Evolutionary conservation across 2,113 vertebrate species (phyloP).

Genomic region (Nerophis lumbriciformis): DNA sequence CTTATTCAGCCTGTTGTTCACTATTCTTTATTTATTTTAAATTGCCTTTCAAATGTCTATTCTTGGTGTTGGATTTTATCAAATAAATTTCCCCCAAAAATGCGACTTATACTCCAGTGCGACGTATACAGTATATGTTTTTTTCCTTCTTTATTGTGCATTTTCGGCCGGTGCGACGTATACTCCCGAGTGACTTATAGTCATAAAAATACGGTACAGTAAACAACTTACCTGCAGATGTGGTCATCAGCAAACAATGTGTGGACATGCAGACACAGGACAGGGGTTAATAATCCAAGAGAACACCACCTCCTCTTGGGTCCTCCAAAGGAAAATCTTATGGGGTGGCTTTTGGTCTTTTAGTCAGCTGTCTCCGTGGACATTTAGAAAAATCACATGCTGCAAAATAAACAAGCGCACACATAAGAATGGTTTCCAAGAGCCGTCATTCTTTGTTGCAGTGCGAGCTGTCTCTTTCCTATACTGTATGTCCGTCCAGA

Average conservation of each 20-base stretch:
- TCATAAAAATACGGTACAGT: too few relatives aligned
- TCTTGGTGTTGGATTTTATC: too few relatives aligned
- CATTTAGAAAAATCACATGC: slow-evolving; percentile 65
- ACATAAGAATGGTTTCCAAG: neutral
- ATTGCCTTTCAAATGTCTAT: too few relatives aligned
- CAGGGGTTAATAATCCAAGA: slow-evolving; percentile 39
- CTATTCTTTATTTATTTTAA: too few relatives aligned
- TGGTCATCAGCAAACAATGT: slow-evolving; percentile 53
- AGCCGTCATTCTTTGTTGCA: neutral
- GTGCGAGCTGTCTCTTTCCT: too few relatives aligned
- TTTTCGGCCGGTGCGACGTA: too few relatives aligned
- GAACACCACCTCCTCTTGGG: slow-evolving; percentile 34
- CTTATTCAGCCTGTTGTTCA: too few relatives aligned
- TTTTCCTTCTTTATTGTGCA: too few relatives aligned
- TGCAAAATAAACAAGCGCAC: slow-evolving; percentile 33
- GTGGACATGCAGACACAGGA: slow-evolving; percentile 32
- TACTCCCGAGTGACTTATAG: too few relatives aligned
- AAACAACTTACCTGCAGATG: slow-evolving; percentile 53
- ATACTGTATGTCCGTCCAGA: neutral
- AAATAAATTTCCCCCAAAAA: too few relatives aligned
- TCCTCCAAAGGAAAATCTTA: slow-evolving; percentile 35
- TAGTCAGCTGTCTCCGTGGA: slow-evolving; percentile 49
- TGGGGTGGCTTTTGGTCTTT: slow-evolving; percentile 29
- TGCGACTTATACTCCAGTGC: too few relatives aligned
- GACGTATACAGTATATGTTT: too few relatives aligned